A percentile compares a stretch with the other conserved stretches of the same genome.
phyloP scores from a whole-genome alignment of 2,888 invertebrate genomes.

The Graphium colonna region DNA sequence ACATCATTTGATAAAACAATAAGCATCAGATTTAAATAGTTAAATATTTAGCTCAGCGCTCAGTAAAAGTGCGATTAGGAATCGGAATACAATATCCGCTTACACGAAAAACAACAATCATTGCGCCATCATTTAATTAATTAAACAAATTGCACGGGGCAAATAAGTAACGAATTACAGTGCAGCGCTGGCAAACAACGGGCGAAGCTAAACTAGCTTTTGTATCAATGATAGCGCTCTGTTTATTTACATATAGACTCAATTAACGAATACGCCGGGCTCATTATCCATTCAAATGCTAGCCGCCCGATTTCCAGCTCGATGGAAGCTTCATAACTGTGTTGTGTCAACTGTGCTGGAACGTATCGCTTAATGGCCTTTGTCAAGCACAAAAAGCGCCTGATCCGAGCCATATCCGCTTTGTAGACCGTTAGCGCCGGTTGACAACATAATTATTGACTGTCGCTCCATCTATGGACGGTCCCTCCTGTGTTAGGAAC shows the following conservation, averaged over 20 bases:
- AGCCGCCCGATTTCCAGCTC: constrained; percentile 68
- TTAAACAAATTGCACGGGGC: constrained; percentile 31
- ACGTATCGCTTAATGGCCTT: constrained; percentile 74
- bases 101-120: constrained; percentile 25
- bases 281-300: constrained; percentile 75
- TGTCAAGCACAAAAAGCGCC: constrained; percentile 72
- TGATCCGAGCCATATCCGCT: constrained; percentile 70
- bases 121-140: constrained; percentile 28
- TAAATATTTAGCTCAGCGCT: neutral
- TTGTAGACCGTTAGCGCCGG: constrained; percentile 67
- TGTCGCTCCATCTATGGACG: constrained; percentile 51
- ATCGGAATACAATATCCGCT: neutral
- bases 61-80: neutral
- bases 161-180: constrained; percentile 39
- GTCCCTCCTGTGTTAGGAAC: constrained; percentile 53
- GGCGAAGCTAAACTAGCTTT: constrained; percentile 59
- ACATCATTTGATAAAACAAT: too few relatives aligned
- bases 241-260: constrained; percentile 73
- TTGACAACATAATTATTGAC: constrained; percentile 73
- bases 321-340: constrained; percentile 74
- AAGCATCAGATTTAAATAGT: neutral
- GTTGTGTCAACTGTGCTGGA: constrained; percentile 63
- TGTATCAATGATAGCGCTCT: constrained; percentile 56
- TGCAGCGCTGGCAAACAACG: constrained; percentile 53
- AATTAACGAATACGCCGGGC: constrained; percentile 67